Conservation (phyloP, 2,888 invertebrate genomes). For the Tetranychus piercei region DNA sequence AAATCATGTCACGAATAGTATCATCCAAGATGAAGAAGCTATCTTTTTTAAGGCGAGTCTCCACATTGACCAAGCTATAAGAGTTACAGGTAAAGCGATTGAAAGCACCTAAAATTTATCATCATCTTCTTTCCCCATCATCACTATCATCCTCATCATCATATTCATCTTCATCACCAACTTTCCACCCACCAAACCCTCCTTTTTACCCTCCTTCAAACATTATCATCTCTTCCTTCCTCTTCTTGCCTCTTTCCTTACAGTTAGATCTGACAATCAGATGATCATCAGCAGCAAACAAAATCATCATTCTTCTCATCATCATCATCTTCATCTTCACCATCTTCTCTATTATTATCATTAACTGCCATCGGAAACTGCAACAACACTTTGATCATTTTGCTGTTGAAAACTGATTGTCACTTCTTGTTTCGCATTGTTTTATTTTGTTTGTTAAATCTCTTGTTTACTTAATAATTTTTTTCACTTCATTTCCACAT, state of each 20-base stretch:
- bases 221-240: background rate
- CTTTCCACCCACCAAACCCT: background rate
- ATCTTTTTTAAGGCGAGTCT: too few species aligned
- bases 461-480: too few species aligned
- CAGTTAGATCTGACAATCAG: background rate
- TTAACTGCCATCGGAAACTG: background rate
- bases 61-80: too few species aligned
- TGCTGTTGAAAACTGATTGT: background rate
- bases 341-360: background rate
- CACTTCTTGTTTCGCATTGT: background rate
- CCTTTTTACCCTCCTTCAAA: background rate
- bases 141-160: background rate
- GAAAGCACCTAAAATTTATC: background rate
- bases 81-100: too few species aligned
- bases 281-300: background rate
- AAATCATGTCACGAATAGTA: too few species aligned
- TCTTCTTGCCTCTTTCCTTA: background rate
- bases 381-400: background rate
- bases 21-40: too few species aligned
- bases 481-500: too few species aligned
- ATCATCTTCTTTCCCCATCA: background rate
- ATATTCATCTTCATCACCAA: background rate
- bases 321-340: background rate
- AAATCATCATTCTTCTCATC: background rate
- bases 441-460: background rate